Conservation (phyloP, 2,113 vertebrate species). For the Barnardius zonarius region DNA sequence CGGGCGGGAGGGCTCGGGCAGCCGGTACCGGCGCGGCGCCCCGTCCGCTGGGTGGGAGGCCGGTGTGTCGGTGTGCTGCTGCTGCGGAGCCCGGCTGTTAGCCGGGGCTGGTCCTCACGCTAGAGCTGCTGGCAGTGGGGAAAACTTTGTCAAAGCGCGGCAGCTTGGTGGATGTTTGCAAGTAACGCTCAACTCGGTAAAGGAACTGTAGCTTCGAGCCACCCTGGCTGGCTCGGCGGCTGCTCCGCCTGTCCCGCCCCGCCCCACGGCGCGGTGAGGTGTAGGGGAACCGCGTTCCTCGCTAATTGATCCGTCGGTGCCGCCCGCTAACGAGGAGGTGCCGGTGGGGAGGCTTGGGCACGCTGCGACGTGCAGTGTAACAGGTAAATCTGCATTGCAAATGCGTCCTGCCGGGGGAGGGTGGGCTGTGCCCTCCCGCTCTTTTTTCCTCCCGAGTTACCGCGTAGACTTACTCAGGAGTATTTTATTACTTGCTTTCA, state of each 20-base stretch:
- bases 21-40: no score
- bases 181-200: not conserved
- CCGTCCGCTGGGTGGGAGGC: not conserved
- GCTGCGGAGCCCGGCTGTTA: not conserved
- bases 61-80: not conserved
- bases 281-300: not conserved
- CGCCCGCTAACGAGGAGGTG: not conserved
- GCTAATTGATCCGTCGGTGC: constrained; percentile 52
- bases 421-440: not conserved
- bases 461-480: not conserved
- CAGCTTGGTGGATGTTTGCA: not conserved
- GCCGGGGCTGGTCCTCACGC: not conserved
- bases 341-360: not conserved
- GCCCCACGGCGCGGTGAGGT: not conserved
- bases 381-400: not conserved
- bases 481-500: not conserved
- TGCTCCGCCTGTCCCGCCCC: not conserved
- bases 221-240: no score
- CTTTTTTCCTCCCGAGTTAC: not conserved
- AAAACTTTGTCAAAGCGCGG: not conserved
- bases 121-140: not conserved
- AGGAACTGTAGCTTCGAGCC: not conserved
- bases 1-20: not conserved
- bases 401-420: no score
- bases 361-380: not conserved